phyloP scores from a whole-genome alignment of 2,888 invertebrate genomes.

The Aphrophora alni region DNA sequence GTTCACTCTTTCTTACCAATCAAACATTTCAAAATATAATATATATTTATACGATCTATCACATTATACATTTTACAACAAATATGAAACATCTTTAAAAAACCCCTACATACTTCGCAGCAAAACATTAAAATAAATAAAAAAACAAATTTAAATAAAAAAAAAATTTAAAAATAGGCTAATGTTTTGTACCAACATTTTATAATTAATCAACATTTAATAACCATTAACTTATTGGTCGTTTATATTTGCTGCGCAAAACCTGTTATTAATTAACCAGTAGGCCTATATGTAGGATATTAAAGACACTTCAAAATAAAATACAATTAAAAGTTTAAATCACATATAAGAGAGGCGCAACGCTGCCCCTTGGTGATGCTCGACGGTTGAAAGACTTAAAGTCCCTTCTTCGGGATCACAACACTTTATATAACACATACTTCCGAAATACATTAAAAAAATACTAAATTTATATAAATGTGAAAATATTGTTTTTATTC shows the following conservation, averaged over 20 bases:
- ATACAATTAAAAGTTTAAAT: conserved; percentile 29
- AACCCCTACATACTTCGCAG: not conserved
- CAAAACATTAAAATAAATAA: too few species aligned
- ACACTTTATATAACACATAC: conserved; percentile 31
- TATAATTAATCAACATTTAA: too few species aligned
- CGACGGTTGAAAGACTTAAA: not conserved
- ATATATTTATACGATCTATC: conserved; percentile 3
- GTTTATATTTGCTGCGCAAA: not conserved
- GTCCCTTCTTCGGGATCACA: conserved; percentile 29
- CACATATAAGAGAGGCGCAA: conserved; percentile 27
- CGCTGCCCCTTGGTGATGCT: not conserved
- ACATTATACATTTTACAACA: not conserved
- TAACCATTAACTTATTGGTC: not conserved
- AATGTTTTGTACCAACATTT: too few species aligned
- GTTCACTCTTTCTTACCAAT: conserved; percentile 12
- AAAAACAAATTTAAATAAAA: not conserved
- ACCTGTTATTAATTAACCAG: not conserved
- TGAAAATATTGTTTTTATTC: conserved; percentile 40
- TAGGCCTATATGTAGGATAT: not conserved
- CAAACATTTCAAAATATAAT: not conserved
- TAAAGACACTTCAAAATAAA: conserved; percentile 28
- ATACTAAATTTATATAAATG: conserved; percentile 38
- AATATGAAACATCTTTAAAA: conserved; percentile 1
- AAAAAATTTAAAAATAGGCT: not conserved
- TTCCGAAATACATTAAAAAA: conserved; percentile 41